These are phyloP conservation scores for Pelodiscus sinensis DNA, from an alignment of 2,113 vertebrate genomes.

Conservation along the genomic window DNA sequence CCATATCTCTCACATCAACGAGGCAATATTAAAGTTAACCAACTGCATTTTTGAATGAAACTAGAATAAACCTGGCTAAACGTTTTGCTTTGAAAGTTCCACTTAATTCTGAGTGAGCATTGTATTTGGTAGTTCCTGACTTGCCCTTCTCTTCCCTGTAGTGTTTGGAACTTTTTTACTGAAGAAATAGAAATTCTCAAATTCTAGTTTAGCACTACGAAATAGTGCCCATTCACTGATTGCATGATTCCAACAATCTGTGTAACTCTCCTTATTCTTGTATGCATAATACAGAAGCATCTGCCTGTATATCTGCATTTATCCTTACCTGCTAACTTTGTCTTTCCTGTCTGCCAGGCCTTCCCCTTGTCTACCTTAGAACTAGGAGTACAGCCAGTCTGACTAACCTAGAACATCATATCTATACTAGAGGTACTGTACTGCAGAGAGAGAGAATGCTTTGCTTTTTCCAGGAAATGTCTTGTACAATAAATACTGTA, in stretches of 20 bases:
- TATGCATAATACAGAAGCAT: slow-evolving; percentile 20
- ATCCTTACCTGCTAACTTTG: slow-evolving; percentile 81
- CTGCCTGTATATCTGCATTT: background rate
- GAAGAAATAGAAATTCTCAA: background rate
- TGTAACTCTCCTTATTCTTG: background rate
- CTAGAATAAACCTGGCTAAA: background rate
- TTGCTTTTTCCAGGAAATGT: slow-evolving; percentile 40
- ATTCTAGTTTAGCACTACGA: background rate
- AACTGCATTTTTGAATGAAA: background rate
- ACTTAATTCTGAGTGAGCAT: background rate
- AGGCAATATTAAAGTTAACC: background rate
- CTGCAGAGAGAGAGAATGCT: slow-evolving; percentile 59
- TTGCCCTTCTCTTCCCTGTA: background rate
- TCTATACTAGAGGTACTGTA: slow-evolving; percentile 96
- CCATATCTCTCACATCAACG: background rate
- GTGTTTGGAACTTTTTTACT: background rate
- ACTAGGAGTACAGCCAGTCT: slow-evolving; percentile 98
- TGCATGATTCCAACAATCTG: slow-evolving; percentile 23
- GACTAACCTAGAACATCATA: slow-evolving; percentile 95
- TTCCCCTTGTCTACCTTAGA: slow-evolving; percentile 97
- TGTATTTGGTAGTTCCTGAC: background rate
- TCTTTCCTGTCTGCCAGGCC: slow-evolving; percentile 94
- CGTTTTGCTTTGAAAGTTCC: background rate
- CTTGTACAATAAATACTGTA: background rate
- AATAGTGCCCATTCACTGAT: background rate